Evolutionary conservation across 37 sponge, comb jelly and placozoan genomes (phyloP), one percentile per base, ranked within the genome.

Genomic region (Petrosia ficiformis): DNA sequence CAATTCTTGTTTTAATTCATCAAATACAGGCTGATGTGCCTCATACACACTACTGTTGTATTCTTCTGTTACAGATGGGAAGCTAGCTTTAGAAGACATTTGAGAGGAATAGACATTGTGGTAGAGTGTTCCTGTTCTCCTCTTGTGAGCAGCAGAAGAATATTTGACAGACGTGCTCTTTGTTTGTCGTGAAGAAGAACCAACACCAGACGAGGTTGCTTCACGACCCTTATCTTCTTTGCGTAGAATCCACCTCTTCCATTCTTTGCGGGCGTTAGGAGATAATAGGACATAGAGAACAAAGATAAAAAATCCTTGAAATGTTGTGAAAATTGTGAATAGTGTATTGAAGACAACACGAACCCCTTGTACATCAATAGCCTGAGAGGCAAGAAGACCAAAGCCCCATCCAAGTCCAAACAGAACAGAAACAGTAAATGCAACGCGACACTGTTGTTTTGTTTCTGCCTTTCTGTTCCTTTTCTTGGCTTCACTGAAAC

Each of bases 281-380:
- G 75, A 68, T 10, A 76, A 57, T 10, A 76, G 28, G 29, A 68
- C 68, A 35, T 83, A 75, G 41, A 83, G 37, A 10, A 68, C 21
- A 52, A 83, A 83, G 8, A 83, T 76, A 58, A 68, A 52, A 8
- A 83, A 28, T 40, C 84, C 84, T 39, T 70, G 84, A 26, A 75
- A 75, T 0, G 48, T 57, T 19, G 64, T 70, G 22, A 83, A 28
- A 1, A 76, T 31, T 40, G 76, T 76, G 76, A 83, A 83, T 43
- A 76, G 30, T 33, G 39, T 44, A 40, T 83, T 63, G 25, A 76
- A 65, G 6, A 42, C 14, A 2, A 57, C 32, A 1, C 70, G 2
- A 11, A 76, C 33, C 1, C 2, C 3, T 0, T 8, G 39, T n/a
- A 29, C 5, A 5, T 5, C 22, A 61, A n/a, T 26, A 5, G 22